These are phyloP conservation scores for Buphagus erythrorhynchus DNA, from an alignment of 2,797 vertebrate species.

Conservation along the genomic window DNA sequence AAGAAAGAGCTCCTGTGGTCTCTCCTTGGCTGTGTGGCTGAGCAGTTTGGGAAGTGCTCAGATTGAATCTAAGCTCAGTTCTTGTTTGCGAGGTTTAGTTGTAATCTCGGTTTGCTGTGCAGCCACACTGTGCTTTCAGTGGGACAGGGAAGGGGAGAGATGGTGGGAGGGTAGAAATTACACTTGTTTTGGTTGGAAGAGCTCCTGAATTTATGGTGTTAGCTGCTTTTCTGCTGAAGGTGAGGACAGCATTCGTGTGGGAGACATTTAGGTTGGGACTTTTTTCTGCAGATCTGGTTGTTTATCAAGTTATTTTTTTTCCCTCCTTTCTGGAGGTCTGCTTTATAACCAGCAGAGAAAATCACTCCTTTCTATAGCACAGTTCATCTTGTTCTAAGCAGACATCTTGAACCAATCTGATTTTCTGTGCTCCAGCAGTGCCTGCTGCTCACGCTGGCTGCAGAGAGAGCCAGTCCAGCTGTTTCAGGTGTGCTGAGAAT, in stretches of 20 bases:
- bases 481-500: background rate
- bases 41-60: background rate
- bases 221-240: background rate
- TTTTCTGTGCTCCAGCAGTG: background rate
- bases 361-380: background rate
- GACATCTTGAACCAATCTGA: background rate
- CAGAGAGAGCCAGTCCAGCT: background rate
- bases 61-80: background rate
- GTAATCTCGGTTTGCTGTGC: background rate
- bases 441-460: background rate
- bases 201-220: background rate
- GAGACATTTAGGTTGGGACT: background rate
- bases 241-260: background rate
- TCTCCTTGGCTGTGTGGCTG: background rate
- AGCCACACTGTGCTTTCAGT: background rate
- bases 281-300: background rate
- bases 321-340: background rate
- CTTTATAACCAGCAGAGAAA: background rate
- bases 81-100: background rate
- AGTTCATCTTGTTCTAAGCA: background rate
- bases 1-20: background rate
- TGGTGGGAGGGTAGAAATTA: background rate
- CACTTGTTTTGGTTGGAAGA: background rate
- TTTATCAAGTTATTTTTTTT: background rate
- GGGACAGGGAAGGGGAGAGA: background rate